Conservation (phyloP, 2,888 invertebrate species). For the Sipha maydis region DNA sequence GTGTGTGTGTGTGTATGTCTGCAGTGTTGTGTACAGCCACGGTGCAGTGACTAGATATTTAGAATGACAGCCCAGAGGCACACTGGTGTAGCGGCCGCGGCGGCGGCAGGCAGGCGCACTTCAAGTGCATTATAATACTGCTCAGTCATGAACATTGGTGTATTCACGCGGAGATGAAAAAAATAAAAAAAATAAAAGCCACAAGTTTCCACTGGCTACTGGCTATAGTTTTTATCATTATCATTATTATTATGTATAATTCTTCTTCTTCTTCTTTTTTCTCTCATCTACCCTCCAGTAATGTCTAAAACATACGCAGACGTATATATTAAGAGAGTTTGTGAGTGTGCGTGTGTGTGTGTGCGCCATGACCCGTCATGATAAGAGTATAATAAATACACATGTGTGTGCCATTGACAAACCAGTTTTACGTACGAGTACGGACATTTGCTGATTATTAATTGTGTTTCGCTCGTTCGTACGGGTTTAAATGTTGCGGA, state of each 20-base stretch:
- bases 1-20: neutral
- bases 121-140: constrained; percentile 55
- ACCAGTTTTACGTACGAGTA: neutral
- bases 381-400: neutral
- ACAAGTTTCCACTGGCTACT: constrained; percentile 34
- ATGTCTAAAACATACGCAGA: neutral
- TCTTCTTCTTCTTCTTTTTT: neutral
- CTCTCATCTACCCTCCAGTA: neutral
- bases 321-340: neutral
- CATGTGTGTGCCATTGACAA: neutral
- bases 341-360: neutral
- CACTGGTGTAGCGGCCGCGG: neutral
- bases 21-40: neutral
- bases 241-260: neutral
- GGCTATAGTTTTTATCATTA: constrained; percentile 7
- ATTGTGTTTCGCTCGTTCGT: neutral
- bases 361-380: neutral
- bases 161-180: neutral
- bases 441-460: neutral
- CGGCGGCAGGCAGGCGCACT: constrained; percentile 11
- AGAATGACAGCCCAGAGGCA: constrained; percentile 60
- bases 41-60: constrained; percentile 56
- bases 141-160: constrained; percentile 32
- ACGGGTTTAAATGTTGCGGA: too few relatives aligned
- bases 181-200: constrained; percentile 26